Percentiles rank a stretch among this genome's conserved stretches.
Conservation (phyloP, 2,888 invertebrate genomes). For the Nomada fucata region DNA sequence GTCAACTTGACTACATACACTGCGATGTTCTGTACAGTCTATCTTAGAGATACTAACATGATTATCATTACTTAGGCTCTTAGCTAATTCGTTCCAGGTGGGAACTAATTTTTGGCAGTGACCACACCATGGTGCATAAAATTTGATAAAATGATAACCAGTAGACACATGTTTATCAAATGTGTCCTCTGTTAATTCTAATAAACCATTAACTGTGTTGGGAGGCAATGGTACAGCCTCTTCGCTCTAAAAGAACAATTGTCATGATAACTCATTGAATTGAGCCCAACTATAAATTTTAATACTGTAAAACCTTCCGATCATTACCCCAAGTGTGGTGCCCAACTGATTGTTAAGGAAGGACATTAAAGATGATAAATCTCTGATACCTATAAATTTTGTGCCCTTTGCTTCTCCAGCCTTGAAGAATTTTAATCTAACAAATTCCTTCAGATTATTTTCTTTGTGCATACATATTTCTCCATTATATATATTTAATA, state of each 20-base stretch:
- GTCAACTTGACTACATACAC: slow-evolving; percentile 91
- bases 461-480: not conserved
- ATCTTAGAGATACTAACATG: slow-evolving; percentile 91
- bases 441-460: slow-evolving; percentile 26
- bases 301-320: not conserved
- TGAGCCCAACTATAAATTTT: not conserved
- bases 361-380: slow-evolving; percentile 90
- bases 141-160: slow-evolving; percentile 95
- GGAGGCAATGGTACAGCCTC: slow-evolving; percentile 79
- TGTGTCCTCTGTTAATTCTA: slow-evolving; percentile 90
- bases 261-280: not conserved
- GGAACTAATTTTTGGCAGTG: slow-evolving; percentile 94
- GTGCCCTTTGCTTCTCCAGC: slow-evolving; percentile 88
- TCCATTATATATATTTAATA: not conserved
- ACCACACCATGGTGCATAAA: slow-evolving; percentile 96
- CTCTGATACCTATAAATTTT: slow-evolving; percentile 92
- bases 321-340: slow-evolving; percentile 76
- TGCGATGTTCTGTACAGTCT: slow-evolving; percentile 92
- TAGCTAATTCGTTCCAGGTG: slow-evolving; percentile 93
- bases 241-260: slow-evolving; percentile 35
- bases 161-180: slow-evolving; percentile 89
- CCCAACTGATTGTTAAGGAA: slow-evolving; percentile 91
- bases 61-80: slow-evolving; percentile 88
- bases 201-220: slow-evolving; percentile 87
- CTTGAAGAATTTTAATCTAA: slow-evolving; percentile 91